These are phyloP conservation scores for Leucosticte australis DNA, from an alignment of 2,113 vertebrate species.

Conservation along the genomic window DNA sequence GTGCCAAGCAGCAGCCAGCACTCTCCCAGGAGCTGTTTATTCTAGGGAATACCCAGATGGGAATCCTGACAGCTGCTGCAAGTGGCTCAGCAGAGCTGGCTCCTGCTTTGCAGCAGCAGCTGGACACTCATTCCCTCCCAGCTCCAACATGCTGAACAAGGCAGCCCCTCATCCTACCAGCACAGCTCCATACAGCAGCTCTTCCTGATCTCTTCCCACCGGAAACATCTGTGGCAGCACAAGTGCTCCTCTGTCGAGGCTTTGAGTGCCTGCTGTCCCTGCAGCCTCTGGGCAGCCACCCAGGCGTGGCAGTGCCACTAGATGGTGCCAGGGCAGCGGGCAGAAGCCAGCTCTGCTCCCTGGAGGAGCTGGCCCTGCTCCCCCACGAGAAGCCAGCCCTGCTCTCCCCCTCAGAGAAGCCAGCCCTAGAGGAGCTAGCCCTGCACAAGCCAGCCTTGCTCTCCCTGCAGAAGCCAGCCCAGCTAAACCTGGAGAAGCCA, in stretches of 20 bases:
- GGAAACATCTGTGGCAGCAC: not conserved
- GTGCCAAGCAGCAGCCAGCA: not conserved
- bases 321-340: slow-evolving; percentile 19
- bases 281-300: not conserved
- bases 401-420: not conserved
- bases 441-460: not conserved
- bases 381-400: accelerated
- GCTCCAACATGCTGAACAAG: not conserved
- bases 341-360: not conserved
- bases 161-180: not conserved
- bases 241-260: not conserved
- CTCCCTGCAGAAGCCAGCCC: accelerated
- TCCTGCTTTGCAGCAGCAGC: not conserved
- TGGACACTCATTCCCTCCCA: not conserved
- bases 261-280: not conserved
- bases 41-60: accelerated
- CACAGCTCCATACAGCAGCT: not conserved
- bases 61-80: not conserved
- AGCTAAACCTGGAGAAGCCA: too few relatives aligned
- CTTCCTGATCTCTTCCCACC: not conserved
- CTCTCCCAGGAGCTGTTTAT: not conserved
- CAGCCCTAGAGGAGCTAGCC: not conserved
- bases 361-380: not conserved
- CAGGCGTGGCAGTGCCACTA: not conserved
- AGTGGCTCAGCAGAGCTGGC: not conserved